Percentiles rank a stretch among this genome's conserved stretches.
These are phyloP conservation scores for Galagoides demidoff DNA, from an alignment of 2,797 vertebrate species.

Conservation along the genomic window DNA sequence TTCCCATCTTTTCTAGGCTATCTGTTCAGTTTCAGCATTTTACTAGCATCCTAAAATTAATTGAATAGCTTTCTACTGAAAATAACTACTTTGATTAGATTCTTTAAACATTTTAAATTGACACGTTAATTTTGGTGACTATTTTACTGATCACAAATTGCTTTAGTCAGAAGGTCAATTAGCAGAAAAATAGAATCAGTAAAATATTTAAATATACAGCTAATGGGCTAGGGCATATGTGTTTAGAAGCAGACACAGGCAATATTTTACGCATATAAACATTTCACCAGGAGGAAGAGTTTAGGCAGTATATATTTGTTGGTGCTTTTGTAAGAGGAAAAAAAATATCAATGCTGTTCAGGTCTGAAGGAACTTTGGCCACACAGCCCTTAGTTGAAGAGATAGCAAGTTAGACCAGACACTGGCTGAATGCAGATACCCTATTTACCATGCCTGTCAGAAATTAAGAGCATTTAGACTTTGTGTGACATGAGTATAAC, in stretches of 20 bases:
- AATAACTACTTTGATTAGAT: constrained; percentile 57
- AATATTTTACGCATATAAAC: constrained; percentile 59
- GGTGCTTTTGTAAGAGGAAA: constrained; percentile 1
- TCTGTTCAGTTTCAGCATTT: neutral
- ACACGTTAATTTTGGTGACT: constrained; percentile 30
- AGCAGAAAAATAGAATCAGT: constrained; percentile 58
- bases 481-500: constrained; percentile 48
- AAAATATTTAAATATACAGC: constrained; percentile 64
- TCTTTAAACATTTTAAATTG: constrained; percentile 64
- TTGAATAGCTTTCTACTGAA: constrained; percentile 13
- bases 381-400: constrained; percentile 54
- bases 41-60: constrained; percentile 26
- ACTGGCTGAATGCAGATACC: constrained; percentile 70
- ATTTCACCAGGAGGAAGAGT: constrained; percentile 11
- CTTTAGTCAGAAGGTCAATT: constrained; percentile 70
- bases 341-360: constrained; percentile 52
- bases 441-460: constrained; percentile 63
- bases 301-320: constrained; percentile 39
- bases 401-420: constrained; percentile 55
- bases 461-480: constrained; percentile 69
- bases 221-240: constrained; percentile 17
- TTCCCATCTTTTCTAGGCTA: neutral
- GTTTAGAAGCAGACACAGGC: constrained; percentile 53
- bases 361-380: constrained; percentile 47
- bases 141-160: constrained; percentile 61